Conservation (phyloP, 2,113 vertebrate species). For the Eolophus roseicapilla region DNA sequence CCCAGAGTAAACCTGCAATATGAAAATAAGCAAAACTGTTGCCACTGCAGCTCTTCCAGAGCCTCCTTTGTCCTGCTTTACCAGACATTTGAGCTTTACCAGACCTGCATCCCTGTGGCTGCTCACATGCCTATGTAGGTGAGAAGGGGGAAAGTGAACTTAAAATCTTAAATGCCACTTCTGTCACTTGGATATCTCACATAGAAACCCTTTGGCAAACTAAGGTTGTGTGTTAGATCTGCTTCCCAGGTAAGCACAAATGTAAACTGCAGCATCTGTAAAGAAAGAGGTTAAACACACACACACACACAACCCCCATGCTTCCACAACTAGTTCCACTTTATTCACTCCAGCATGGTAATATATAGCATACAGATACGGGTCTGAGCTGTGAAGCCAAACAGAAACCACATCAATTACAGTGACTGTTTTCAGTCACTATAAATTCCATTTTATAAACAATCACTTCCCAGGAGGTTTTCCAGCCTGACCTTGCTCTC, state of each 20-base stretch:
- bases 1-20: neutral
- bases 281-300: neutral
- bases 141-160: neutral
- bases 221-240: neutral
- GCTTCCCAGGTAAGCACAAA: neutral
- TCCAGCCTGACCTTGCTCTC: no score
- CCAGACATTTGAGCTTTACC: neutral
- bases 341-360: no score
- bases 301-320: no score
- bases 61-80: neutral
- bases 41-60: neutral
- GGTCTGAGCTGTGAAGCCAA: no score
- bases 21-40: neutral
- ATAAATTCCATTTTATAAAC: no score
- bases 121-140: accelerated
- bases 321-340: no score
- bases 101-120: neutral
- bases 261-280: neutral
- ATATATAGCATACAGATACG: no score
- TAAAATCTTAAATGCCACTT: neutral
- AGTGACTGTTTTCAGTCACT: no score
- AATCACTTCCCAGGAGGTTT: no score
- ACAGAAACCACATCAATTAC: no score
- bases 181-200: neutral
- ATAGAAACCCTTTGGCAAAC: neutral